Base-by-base conservation (phyloP, 92 coral and sea anemone species). In the Epizoanthus fatuus region DNA sequence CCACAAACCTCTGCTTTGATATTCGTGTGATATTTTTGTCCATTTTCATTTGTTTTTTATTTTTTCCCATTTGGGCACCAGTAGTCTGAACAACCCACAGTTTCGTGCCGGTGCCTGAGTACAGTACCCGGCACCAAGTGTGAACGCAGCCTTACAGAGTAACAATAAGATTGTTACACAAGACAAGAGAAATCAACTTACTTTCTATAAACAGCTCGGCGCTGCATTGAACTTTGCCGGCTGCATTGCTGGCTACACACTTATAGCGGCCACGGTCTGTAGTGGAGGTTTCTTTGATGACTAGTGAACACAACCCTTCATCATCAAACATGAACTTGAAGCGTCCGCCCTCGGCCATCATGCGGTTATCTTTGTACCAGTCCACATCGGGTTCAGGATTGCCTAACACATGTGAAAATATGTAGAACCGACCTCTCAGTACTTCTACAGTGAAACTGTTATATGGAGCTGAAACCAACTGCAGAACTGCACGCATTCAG, bases 331-430 rank as follows among this genome's bases (percentile, higher is more conserved):
- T 39, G 75, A 93, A 97, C 78, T 92, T 89, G 70, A 91, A 81
- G 8, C 95, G 94, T 32, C 96, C 96, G 42, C 98, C 98, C 68
- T 97, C 98, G n/a, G 93, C 92, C 63, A 97, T 90, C 60, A 93
- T 95, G 32, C 95, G 91, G 89, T 97, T 97, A 80, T 97, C 93
- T 42, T 95, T 97, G 93, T 95, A 97, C 99, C 99, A 97, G 75
- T 93, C 98, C 15, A 97, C 88, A 15, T 95, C 98, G 2, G 99
- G 99, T 69, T 97, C 99, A 1, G 99, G 99, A n/a, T 77, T 91
- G 60, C 99, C 99, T 93, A 75, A 75, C n/a, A 42, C 15, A 57
- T 7, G 49, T 9, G 51, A 44, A 11, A 29, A 29, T 29, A 15
- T 16, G 35, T 3, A 32, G 0, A 14, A 35, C 4, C 9, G 37